Conservation (phyloP, 2,113 vertebrate genomes). For the Thymallus thymallus region DNA sequence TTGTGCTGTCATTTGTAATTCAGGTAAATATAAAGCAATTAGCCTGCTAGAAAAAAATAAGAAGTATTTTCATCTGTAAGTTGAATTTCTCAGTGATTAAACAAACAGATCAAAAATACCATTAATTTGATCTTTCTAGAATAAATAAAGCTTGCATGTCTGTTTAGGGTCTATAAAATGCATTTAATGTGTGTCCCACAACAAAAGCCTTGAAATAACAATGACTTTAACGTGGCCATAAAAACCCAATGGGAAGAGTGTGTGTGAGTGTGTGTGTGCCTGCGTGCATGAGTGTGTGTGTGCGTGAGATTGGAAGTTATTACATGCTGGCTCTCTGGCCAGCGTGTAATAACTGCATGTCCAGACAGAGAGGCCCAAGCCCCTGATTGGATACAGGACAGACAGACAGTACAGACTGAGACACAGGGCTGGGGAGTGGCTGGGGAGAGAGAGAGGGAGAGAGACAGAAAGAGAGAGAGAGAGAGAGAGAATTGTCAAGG, state of each 20-base stretch:
- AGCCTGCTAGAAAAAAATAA: background rate
- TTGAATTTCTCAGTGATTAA: background rate
- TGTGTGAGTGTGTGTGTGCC: constrained; percentile 31
- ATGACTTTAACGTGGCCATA: too few relatives aligned
- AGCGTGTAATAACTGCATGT: background rate
- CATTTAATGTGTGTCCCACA: background rate
- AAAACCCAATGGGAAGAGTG: background rate
- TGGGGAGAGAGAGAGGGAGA: background rate
- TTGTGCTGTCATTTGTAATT: background rate
- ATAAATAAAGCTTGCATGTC: background rate
- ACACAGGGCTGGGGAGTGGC: background rate
- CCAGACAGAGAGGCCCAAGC: background rate
- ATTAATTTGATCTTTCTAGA: background rate
- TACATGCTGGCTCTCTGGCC: background rate
- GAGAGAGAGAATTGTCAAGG: too few relatives aligned
- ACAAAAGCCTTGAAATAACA: background rate
- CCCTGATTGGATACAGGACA: background rate
- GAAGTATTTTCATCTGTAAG: background rate
- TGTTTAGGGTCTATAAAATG: background rate
- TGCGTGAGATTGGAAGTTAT: background rate
- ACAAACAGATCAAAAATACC: background rate
- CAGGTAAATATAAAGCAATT: background rate
- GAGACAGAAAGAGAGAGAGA: background rate
- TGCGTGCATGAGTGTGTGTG: background rate
- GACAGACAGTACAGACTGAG: background rate